Base-by-base conservation (phyloP, 2,113 vertebrate genomes). In the Chamaetylas fuelleborni region DNA sequence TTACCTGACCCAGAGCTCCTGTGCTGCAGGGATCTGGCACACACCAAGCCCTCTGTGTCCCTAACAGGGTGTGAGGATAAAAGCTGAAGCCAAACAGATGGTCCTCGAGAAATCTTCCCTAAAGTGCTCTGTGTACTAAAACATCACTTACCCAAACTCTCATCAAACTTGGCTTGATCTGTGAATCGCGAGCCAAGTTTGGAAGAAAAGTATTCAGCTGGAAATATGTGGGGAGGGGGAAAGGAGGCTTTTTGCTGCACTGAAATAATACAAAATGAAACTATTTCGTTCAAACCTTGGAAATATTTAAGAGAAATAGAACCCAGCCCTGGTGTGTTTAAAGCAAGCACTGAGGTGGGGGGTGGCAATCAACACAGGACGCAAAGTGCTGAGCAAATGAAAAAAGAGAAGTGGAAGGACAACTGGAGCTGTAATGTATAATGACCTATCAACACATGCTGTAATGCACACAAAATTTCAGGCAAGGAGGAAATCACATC, bases 71-170 rank as follows among this genome's bases (percentile, higher is more conserved):
- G 93, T 91, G 90, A 95, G 92, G 86, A 83, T 72, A 54, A 62
- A 91, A 81, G 57, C 88, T 62, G 71, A 70, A 92, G 93, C 93
- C 96, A 97, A 95, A 96, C 93, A 96, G 91, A 92, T 96, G 93
- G 95, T 88, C 89, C 50, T 58, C 36, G 22, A 48, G 94, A 96
- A 92, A 91, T 80, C 94, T 96, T 93, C 87, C 88, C 88, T 83
- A 28, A 95, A 94, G 86, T 83, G 81, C 43, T 83, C 81, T 87
- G 53, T 83, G 86, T 87, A 70, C 81, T 83, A 40, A 93, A 94
- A 92, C 91, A 95, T 85, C 92, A 78, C 77, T 96, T 80, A 91
- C 86, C 87, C 94, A 86, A 88, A 17, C 80, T 81, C 89, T 43
- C 90, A 96, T 92, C 94, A 91, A 97, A 93, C 78, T 88, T 95